Conservation (phyloP, 2,888 invertebrate genomes). For the Parnassius glacialis region DNA sequence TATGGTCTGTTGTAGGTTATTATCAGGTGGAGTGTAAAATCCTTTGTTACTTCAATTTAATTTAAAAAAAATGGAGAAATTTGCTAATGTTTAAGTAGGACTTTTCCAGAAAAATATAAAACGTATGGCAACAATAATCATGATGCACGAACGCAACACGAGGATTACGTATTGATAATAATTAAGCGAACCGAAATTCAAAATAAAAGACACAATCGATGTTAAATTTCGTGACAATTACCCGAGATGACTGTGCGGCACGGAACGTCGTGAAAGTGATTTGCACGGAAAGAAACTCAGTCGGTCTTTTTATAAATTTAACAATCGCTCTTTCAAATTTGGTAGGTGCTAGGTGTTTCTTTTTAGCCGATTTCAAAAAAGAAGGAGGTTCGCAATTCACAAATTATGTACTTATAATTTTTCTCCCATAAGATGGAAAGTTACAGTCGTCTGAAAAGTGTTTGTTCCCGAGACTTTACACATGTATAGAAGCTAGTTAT, state of each 20-base stretch:
- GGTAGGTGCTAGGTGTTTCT: background rate
- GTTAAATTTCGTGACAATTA: conserved; percentile 37
- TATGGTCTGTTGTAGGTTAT: too few species aligned
- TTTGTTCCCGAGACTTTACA: too few species aligned
- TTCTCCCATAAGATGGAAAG: too few species aligned
- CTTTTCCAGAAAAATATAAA: background rate
- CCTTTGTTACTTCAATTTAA: too few species aligned
- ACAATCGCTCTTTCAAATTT: conserved; percentile 5
- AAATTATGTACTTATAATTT: too few species aligned
- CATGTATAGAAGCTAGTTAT: too few species aligned
- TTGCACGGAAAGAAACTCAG: conserved; percentile 10
- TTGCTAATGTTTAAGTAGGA: background rate
- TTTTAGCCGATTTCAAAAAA: too few species aligned
- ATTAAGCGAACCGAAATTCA: conserved; percentile 1
- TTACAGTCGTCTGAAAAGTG: too few species aligned
- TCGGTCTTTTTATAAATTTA: conserved; percentile 4
- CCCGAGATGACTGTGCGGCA: conserved; percentile 44
- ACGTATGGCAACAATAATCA: background rate
- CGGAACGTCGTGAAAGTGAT: conserved; percentile 35
- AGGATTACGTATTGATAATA: conserved; percentile 3
- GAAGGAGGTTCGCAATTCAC: too few species aligned
- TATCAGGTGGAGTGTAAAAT: too few species aligned
- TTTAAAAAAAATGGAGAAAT: too few species aligned
- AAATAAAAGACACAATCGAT: conserved; percentile 27
- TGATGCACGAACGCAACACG: background rate